Base-by-base conservation (phyloP, 2,888 invertebrate genomes). In the Arge pagana region DNA sequence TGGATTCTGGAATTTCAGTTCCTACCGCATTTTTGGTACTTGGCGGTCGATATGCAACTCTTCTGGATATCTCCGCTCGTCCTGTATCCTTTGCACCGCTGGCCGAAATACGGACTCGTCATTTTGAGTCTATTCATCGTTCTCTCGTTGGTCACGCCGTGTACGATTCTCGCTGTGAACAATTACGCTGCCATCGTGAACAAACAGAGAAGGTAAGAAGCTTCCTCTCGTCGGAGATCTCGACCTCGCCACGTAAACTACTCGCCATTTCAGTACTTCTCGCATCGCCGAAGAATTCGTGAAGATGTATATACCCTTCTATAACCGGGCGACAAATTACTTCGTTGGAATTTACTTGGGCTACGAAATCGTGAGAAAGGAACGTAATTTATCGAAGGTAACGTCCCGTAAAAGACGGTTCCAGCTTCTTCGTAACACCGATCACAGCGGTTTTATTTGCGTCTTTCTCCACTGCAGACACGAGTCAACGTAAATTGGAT, bases 11-110 rank as follows among this genome's bases (percentile, higher is more conserved):
- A 15, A 15, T 64, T 64, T 48, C 45, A 71, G 78, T 84, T 83
- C 63, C 64, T 83, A 23, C 74, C 76, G 19, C 83, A 82, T 60
- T 78, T 81, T 0, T 84, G 84, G 84, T 84, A 40, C 7, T 19
- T 35, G 8, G 35, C 41, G 8, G 41, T 42, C 10, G 50, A 50
- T 10, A 50, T 50, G 50, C 50, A 50, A 35, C 50, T 50, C 13
- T 50, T 42, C n/a, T 50, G 50, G 42, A 33, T 50, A 10, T 50
- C 50, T 8, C 50, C 50, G n/a, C 2, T 50, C 11, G 35, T 50
- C 26, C 16, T 50, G 11, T 50, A 50, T 15, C 41, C 50, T n/a
- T 1, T 41, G 15, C 13, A 33, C 33, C 33, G 41, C 24, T 35
- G 18, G 26, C 23, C 50, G 13, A 50, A 26, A 19, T 33, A 18